A percentile compares a stretch with the other conserved stretches of the same genome.
These are phyloP conservation scores for Pomatorhinus ruficollis DNA, from an alignment of 2,113 vertebrate genomes.

Conservation along the genomic window DNA sequence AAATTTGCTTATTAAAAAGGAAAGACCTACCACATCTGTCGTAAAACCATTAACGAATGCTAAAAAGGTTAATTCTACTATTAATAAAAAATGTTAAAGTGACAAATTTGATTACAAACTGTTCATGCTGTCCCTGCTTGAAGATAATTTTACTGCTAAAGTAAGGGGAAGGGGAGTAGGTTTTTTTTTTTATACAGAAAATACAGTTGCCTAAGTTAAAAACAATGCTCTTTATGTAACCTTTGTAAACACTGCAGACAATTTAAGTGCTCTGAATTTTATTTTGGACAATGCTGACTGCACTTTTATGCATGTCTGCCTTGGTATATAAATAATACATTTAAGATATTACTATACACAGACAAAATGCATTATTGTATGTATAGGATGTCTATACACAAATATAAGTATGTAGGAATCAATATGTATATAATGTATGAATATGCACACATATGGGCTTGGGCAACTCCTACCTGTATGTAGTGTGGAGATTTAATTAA, in stretches of 20 bases:
- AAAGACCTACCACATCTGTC: background rate
- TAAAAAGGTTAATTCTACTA: background rate
- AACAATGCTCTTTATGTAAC: background rate
- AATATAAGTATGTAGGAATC: too few species aligned
- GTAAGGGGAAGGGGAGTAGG: rapidly evolving
- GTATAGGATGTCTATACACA: background rate
- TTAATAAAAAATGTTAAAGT: background rate
- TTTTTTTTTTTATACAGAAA: background rate
- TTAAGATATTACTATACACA: background rate
- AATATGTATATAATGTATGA: background rate
- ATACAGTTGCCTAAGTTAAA: background rate
- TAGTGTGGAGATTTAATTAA: background rate
- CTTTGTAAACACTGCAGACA: background rate
- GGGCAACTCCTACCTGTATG: too few species aligned
- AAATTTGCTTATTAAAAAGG: background rate
- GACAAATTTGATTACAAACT: background rate
- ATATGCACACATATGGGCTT: background rate
- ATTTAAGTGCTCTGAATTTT: background rate
- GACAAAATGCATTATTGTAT: background rate
- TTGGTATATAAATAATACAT: background rate
- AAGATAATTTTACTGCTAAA: background rate
- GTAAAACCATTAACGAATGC: background rate
- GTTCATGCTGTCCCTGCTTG: background rate
- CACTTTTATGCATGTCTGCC: background rate
- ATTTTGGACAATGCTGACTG: background rate